phyloP scores from a whole-genome alignment of 2,888 invertebrate species.

The Brachylomia viminalis region DNA sequence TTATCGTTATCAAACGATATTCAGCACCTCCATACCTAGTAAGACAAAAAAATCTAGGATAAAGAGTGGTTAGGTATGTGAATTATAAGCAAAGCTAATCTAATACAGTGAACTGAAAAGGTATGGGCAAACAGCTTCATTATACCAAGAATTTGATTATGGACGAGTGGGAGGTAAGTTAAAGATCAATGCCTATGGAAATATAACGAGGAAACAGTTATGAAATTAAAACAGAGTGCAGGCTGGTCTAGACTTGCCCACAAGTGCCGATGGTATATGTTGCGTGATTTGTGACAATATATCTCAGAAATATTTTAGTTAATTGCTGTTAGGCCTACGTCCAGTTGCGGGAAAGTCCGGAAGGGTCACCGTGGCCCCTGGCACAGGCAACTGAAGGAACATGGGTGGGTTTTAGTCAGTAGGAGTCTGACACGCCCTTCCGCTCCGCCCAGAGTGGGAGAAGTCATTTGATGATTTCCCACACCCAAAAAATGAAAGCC shows the following conservation, averaged over 20 bases:
- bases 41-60: neutral
- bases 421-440: no score
- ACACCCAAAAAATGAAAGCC: no score
- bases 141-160: constrained; percentile 43
- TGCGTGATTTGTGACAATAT: constrained; percentile 27
- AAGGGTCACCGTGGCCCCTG: no score
- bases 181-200: constrained; percentile 61
- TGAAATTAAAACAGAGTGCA: constrained; percentile 39
- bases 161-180: constrained; percentile 52
- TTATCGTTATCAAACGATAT: no score
- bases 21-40: no score
- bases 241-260: neutral
- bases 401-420: no score
- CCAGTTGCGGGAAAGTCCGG: no score
- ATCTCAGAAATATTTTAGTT: neutral
- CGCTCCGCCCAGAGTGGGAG: no score
- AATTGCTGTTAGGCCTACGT: neutral
- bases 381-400: no score
- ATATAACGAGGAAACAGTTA: constrained; percentile 54
- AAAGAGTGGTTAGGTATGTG: no score
- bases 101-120: constrained; percentile 11
- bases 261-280: neutral
- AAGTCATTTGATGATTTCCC: no score
- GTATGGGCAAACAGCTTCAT: constrained; percentile 41
- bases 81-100: neutral